Percentiles rank a stretch among this genome's conserved stretches.
Evolutionary conservation across 2,888 invertebrate genomes (phyloP).

Genomic region (Sympetrum striolatum): DNA sequence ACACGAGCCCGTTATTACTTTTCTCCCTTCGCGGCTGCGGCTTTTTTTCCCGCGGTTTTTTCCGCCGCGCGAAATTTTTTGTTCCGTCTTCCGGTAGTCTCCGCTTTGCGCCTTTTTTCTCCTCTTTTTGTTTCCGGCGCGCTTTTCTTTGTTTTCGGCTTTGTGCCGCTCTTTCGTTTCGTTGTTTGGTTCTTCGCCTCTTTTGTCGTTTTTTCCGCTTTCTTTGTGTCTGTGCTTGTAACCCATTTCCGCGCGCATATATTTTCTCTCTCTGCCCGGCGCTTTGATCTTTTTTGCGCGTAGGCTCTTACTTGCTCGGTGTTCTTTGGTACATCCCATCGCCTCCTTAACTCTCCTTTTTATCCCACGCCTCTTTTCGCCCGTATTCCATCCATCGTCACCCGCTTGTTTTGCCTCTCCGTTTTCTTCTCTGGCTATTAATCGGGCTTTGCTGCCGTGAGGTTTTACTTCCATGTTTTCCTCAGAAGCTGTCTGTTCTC

Average conservation of each 20-base stretch:
- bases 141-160: background rate
- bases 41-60: background rate
- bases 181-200: background rate
- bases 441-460: background rate
- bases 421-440: background rate
- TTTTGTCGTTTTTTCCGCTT: background rate
- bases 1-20: background rate
- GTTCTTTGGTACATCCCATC: background rate
- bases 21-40: background rate
- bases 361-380: background rate
- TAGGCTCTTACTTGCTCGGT: background rate
- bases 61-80: background rate
- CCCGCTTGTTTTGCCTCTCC: background rate
- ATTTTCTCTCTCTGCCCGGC: background rate
- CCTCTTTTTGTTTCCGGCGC: background rate
- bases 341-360: background rate
- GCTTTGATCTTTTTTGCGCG: background rate
- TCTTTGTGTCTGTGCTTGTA: background rate
- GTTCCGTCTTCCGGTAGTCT: background rate
- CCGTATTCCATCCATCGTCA: background rate
- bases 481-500: background rate
- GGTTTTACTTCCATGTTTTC: background rate
- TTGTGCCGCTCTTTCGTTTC: background rate
- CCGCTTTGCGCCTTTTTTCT: background rate
- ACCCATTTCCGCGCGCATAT: background rate